Conservation (phyloP, 30 jellyfish, hydroid and myxozoan species). For the Hydractinia symbiolongicarpus region DNA sequence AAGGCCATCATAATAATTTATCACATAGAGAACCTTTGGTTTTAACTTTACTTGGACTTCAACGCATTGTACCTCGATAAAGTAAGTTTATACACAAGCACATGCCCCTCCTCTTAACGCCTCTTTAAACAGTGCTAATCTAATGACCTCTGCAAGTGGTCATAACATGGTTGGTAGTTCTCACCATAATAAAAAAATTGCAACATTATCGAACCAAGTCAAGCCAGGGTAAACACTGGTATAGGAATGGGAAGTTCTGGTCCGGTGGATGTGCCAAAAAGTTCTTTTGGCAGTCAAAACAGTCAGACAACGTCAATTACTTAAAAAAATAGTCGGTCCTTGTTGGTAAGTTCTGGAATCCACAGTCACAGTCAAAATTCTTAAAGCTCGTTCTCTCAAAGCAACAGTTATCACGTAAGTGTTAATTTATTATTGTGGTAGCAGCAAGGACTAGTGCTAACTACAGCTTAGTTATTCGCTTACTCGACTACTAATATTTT, state of each 20-base stretch:
- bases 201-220: not conserved
- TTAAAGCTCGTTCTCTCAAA: not conserved
- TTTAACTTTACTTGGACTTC: no score
- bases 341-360: not conserved
- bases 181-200: not conserved
- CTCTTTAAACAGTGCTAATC: constrained; percentile 28
- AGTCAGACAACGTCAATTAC: not conserved
- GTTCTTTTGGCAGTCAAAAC: not conserved
- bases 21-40: no score
- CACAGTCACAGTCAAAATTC: no score
- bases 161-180: not conserved
- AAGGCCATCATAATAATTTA: no score
- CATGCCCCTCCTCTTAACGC: constrained; percentile 36
- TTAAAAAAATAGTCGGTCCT: no score
- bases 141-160: constrained; percentile 8
- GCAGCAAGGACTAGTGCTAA: constrained; percentile 1
- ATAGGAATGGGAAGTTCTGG: constrained; percentile 2
- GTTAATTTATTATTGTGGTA: not conserved
- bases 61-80: no score
- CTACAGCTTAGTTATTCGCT: not conserved
- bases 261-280: no score
- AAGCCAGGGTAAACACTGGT: constrained; percentile 8
- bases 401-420: no score
- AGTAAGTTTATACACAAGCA: not conserved
- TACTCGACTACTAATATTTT: not conserved